A percentile compares a stretch with the other conserved stretches of the same genome.
phyloP scores from a whole-genome alignment of 2,113 vertebrate species.

The Rhabdornis inornatus region DNA sequence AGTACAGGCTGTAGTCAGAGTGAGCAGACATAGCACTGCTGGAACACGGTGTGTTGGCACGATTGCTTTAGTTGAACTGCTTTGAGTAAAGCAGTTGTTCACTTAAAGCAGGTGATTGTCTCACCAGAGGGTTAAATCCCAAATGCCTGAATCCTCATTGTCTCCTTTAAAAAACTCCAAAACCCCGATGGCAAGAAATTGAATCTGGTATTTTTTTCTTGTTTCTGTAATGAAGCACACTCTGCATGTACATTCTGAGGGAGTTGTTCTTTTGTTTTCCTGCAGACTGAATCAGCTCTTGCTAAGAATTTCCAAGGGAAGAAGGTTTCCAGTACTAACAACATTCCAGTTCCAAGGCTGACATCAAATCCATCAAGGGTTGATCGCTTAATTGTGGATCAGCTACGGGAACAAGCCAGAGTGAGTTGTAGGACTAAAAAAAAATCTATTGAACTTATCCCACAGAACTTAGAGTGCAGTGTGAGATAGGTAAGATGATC shows the following conservation, averaged over 20 bases:
- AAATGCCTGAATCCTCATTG: not conserved
- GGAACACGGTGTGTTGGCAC: not conserved
- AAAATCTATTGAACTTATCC: not conserved
- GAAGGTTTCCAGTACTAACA: slow-evolving; percentile 80
- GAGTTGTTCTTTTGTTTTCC: slow-evolving; percentile 50
- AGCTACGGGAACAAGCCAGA: slow-evolving; percentile 82
- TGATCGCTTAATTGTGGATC: slow-evolving; percentile 84
- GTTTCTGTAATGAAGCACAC: not conserved
- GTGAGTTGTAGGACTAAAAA: slow-evolving; percentile 65
- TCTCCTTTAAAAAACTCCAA: not conserved
- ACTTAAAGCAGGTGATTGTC: not conserved
- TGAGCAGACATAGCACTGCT: not conserved
- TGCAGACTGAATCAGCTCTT: slow-evolving; percentile 79
- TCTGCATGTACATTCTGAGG: not conserved
- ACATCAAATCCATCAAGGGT: slow-evolving; percentile 80
- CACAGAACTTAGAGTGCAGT: not conserved
- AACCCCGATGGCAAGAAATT: not conserved
- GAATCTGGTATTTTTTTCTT: not conserved
- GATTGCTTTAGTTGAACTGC: not conserved
- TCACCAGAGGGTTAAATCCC: not conserved
- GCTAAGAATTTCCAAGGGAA: slow-evolving; percentile 79
- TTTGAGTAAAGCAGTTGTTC: not conserved
- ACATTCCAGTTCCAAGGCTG: slow-evolving; percentile 76
- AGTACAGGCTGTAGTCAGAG: slow-evolving; percentile 2
- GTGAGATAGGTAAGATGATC: not conserved